Base-by-base conservation (phyloP, 2,113 vertebrate genomes). In the Tachysurus vachellii region DNA sequence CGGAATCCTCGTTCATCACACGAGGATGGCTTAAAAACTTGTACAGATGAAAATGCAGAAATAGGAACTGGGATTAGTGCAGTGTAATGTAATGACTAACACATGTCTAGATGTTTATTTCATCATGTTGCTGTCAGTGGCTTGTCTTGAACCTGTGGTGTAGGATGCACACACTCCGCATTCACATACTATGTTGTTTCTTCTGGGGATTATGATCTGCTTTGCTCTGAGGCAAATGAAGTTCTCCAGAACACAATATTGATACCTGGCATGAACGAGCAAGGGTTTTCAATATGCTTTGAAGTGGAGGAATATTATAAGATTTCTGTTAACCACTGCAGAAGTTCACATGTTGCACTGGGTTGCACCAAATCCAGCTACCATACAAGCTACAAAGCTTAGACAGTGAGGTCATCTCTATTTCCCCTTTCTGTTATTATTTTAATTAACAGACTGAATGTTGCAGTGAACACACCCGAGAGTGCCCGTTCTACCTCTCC, bases 371-470 rank as follows among this genome's bases (percentile, higher is more conserved):
- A n/a, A n/a, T 71, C 17, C 42, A 47, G 2, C 8, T 1, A 88
- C 68, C 88, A 56, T 50, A 44, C 10, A 11, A 17, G 71, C 85
- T 82, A 83, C 86, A 56, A 47, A 81, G 85, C 75, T 68, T 79
- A 62, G 80, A 80, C 70, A 66, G 66, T 86, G 59, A 31, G 66
- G 53, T 14, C 28, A 50, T 88, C 70, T 75, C 64, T 80, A 71
- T 82, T 61, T 75, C 56, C 73, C 76, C 16, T 56, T 9, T 87
- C 80, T 89, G 62, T 83, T 94, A 93, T 79, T 79, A 73, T 87
- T 86, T 91, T 94, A 93, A 92, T 95, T 94, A 93, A 92, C 92
- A 86, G 91, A 88, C 93, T 93, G 92, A 91, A 93, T 93, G 89
- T 88, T 85, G 86, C 86, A 4, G 2, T 88, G 2, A 86, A 81